A percentile compares a stretch with the other conserved stretches of the same genome.
phyloP scores from a whole-genome alignment of 2,888 invertebrate species.

The Holacanthella duospinosa region DNA sequence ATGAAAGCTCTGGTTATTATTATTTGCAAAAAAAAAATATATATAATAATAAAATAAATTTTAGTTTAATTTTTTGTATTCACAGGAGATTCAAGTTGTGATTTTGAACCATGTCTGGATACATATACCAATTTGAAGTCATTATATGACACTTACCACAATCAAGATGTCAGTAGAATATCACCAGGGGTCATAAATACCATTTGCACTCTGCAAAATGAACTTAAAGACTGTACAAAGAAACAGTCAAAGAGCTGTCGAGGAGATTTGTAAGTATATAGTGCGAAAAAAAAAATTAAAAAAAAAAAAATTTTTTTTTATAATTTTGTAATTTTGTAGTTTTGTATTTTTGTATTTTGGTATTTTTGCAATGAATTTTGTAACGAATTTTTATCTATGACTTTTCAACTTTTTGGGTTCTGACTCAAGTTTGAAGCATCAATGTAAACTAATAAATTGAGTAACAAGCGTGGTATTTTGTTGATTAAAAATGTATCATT shows the following conservation, averaged over 20 bases:
- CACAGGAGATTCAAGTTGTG: constrained; percentile 18
- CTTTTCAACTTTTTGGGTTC: too few relatives aligned
- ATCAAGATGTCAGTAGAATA: not conserved
- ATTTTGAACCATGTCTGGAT: constrained; percentile 34
- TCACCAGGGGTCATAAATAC: not conserved
- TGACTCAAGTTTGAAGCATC: not conserved
- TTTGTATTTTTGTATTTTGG: too few relatives aligned
- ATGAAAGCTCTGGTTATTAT: not conserved
- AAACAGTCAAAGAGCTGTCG: constrained; percentile 30
- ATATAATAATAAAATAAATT: too few relatives aligned
- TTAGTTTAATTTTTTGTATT: too few relatives aligned
- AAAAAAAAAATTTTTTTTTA: not conserved
- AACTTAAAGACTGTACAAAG: constrained; percentile 35
- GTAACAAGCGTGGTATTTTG: too few relatives aligned
- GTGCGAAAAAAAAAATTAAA: not conserved
- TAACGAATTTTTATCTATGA: too few relatives aligned
- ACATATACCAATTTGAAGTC: constrained; percentile 32
- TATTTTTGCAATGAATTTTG: too few relatives aligned
- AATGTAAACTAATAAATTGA: too few relatives aligned
- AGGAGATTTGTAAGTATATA: constrained; percentile 35
- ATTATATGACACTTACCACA: constrained; percentile 8
- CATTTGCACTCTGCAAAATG: constrained; percentile 27
- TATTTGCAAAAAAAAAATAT: not conserved
- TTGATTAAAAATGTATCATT: too few relatives aligned
- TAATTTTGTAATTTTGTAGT: too few relatives aligned